Conservation (phyloP, 1,140 invertebrate species). For the Microplitis demolitor region DNA sequence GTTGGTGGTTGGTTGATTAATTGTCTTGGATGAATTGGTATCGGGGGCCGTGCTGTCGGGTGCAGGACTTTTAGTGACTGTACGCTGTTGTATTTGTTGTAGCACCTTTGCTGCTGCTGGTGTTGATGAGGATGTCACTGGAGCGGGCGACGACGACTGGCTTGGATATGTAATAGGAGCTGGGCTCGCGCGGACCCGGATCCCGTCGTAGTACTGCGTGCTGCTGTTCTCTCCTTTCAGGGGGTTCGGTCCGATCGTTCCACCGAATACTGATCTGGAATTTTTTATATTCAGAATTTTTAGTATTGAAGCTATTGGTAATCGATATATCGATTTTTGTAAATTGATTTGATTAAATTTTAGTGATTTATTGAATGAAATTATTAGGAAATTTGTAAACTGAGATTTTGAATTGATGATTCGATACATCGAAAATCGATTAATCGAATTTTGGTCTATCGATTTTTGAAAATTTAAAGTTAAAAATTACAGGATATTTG, state of each 20-base stretch:
- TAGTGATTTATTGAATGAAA: too few relatives aligned
- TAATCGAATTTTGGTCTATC: too few relatives aligned
- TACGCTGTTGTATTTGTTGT: constrained; percentile 55
- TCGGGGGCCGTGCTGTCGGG: constrained; percentile 50
- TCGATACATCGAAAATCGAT: too few relatives aligned
- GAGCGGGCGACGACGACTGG: constrained; percentile 42
- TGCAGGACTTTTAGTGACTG: constrained; percentile 52
- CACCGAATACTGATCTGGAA: constrained; percentile 77
- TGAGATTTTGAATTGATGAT: too few relatives aligned
- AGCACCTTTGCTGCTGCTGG: constrained; percentile 58
- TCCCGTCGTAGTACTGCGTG: constrained; percentile 75
- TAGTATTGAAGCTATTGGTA: too few relatives aligned
- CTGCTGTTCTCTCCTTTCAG: constrained; percentile 69
- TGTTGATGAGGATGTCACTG: constrained; percentile 35
- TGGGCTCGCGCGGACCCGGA: constrained; percentile 69
- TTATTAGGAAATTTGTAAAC: too few relatives aligned
- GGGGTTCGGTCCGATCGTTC: constrained; percentile 76
- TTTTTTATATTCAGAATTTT: neutral
- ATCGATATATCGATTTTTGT: too few relatives aligned
- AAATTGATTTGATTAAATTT: too few relatives aligned
- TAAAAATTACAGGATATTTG: too few relatives aligned
- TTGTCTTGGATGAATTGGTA: constrained; percentile 40
- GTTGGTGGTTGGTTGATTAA: constrained; percentile 13
- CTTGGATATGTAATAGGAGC: constrained; percentile 57
- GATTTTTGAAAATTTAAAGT: too few relatives aligned